Evolutionary conservation across 2,888 invertebrate genomes (phyloP).

Genomic region (Halictus quadricinctus): DNA sequence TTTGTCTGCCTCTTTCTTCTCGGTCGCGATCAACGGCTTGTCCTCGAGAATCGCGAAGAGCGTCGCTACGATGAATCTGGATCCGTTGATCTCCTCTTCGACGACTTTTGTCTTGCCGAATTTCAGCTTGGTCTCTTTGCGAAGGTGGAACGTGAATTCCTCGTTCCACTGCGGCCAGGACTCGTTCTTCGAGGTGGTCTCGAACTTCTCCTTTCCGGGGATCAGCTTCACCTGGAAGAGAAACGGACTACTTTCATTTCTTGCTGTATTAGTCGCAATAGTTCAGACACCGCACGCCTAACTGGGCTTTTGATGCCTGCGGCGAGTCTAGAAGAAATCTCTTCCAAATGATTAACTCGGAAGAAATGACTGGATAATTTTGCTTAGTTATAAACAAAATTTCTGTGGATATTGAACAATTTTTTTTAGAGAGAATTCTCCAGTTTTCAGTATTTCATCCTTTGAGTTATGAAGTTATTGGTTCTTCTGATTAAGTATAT

Average conservation of each 20-base stretch:
- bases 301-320: not conserved
- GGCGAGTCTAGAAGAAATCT: not conserved
- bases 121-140: slow-evolving; percentile 83
- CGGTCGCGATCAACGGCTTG: slow-evolving; percentile 81
- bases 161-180: slow-evolving; percentile 93
- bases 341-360: too few relatives aligned
- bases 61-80: slow-evolving; percentile 87
- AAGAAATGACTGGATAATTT: too few relatives aligned
- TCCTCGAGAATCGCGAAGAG: slow-evolving; percentile 88
- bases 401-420: too few relatives aligned
- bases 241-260: slow-evolving; percentile 42
- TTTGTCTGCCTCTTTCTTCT: slow-evolving; percentile 77
- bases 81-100: slow-evolving; percentile 85
- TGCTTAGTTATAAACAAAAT: too few relatives aligned
- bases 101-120: slow-evolving; percentile 83
- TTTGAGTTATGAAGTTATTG: too few relatives aligned
- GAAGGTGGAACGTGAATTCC: slow-evolving; percentile 88
- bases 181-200: slow-evolving; percentile 89
- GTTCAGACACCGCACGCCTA: not conserved
- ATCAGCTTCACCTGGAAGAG: slow-evolving; percentile 88
- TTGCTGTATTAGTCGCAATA: not conserved
- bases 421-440: too few relatives aligned
- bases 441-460: too few relatives aligned
- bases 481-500: too few relatives aligned
- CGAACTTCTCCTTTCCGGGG: slow-evolving; percentile 90